These are phyloP conservation scores for Bombycilla garrulus DNA, from an alignment of 2,113 vertebrate genomes.

Conservation along the genomic window DNA sequence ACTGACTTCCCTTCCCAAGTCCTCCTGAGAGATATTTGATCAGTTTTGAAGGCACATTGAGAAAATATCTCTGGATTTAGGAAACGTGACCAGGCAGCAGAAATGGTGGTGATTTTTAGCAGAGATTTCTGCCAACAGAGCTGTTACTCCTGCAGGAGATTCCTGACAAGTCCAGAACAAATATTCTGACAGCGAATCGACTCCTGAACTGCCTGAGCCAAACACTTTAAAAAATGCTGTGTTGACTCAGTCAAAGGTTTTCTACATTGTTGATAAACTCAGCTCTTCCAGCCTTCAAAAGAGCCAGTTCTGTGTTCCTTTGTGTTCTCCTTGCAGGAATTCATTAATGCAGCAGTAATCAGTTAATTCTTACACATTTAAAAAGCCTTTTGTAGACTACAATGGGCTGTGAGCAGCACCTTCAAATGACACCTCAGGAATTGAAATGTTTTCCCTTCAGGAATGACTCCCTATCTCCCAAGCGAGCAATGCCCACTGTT, in stretches of 20 bases:
- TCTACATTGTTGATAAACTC: background rate
- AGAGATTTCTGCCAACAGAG: slow-evolving; percentile 19
- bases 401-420: background rate
- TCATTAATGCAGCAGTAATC: background rate
- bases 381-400: background rate
- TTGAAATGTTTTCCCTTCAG: background rate
- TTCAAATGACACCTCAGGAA: background rate
- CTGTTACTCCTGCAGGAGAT: background rate
- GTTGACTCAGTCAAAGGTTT: slow-evolving; percentile 29
- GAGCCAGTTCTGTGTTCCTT: background rate
- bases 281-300: background rate
- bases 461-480: background rate
- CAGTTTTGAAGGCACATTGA: background rate
- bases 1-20: background rate
- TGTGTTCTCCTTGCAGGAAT: background rate
- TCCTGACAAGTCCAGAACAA: slow-evolving; percentile 40
- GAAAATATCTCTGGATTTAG: background rate
- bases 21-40: background rate
- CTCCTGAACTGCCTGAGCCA: background rate
- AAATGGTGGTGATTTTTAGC: background rate
- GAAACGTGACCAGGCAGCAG: background rate
- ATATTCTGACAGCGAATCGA: slow-evolving; percentile 20
- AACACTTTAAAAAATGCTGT: background rate
- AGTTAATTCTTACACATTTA: background rate
- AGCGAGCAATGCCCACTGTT: background rate